A percentile compares a stretch with the other conserved stretches of the same genome.
Conservation (phyloP, 2,797 vertebrate genomes). For the Australoheros facetus region DNA sequence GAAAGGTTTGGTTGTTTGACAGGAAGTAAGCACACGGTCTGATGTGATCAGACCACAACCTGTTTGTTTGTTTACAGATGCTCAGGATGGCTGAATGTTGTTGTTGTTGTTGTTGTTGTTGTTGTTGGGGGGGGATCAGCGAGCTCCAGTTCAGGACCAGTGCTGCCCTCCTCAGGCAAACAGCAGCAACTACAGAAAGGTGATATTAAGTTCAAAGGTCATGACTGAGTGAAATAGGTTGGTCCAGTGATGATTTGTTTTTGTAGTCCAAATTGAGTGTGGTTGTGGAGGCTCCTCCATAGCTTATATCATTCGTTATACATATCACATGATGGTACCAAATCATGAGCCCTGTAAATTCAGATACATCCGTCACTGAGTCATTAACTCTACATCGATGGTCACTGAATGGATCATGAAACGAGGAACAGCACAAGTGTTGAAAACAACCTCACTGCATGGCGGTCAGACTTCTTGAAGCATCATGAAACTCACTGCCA, state of each 20-base stretch:
- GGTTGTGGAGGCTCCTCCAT: not conserved
- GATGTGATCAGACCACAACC: slow-evolving; percentile 22
- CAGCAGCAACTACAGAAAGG: slow-evolving; percentile 31
- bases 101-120: slow-evolving; percentile 9
- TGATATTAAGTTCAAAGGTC: slow-evolving; percentile 29
- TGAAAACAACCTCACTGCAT: not conserved
- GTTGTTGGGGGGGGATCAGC: slow-evolving; percentile 15
- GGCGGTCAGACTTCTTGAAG: not conserved
- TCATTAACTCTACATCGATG: not conserved
- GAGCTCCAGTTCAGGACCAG: slow-evolving; percentile 46
- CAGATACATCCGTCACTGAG: not conserved
- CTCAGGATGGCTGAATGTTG: slow-evolving; percentile 34
- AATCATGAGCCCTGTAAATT: not conserved
- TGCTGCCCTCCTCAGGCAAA: slow-evolving; percentile 43
- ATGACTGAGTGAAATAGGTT: slow-evolving; percentile 12
- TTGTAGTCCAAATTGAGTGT: slow-evolving; percentile 5
- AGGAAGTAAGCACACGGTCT: slow-evolving; percentile 57
- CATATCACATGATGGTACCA: not conserved
- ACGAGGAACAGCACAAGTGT: not conserved
- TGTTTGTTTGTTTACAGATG: slow-evolving; percentile 54
- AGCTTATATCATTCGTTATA: not conserved
- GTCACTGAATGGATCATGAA: not conserved
- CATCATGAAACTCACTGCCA: not conserved
- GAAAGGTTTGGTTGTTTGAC: slow-evolving; percentile 39
- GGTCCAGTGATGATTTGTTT: slow-evolving; percentile 26